Evolutionary conservation across 2,888 invertebrate genomes (phyloP).

Genomic region (Plutella xylostella): DNA sequence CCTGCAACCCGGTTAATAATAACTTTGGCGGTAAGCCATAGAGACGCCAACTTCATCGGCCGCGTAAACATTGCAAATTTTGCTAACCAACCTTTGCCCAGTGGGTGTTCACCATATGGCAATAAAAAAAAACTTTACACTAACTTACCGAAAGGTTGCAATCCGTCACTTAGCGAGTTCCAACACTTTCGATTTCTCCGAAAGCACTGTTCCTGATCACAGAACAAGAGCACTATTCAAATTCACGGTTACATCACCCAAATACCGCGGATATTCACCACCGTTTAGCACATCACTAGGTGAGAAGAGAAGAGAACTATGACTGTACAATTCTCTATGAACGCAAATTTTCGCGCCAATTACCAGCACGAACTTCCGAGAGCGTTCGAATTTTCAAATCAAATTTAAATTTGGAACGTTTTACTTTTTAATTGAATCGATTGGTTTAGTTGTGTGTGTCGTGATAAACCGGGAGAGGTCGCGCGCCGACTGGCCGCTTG

Average conservation of each 20-base stretch:
- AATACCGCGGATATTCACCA: constrained; percentile 39
- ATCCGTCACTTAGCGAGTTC: constrained; percentile 30
- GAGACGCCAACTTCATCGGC: constrained; percentile 17
- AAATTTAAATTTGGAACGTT: constrained; percentile 24
- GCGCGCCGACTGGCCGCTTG: constrained; percentile 49
- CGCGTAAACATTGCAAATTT: no score
- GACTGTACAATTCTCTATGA: no score
- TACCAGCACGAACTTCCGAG: neutral
- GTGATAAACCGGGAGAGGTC: constrained; percentile 59
- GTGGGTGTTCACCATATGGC: no score
- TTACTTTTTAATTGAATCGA: constrained; percentile 41
- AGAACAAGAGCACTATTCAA: constrained; percentile 35
- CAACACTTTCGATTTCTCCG: constrained; percentile 46
- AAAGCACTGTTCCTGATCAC: constrained; percentile 41
- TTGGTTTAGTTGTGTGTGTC: constrained; percentile 30
- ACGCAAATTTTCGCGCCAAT: no score
- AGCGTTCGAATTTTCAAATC: neutral
- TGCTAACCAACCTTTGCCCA: no score
- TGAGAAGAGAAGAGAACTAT: neutral
- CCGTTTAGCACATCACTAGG: constrained; percentile 1
- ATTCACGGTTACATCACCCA: constrained; percentile 48
- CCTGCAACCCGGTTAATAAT: constrained; percentile 44
- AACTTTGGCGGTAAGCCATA: constrained; percentile 54
- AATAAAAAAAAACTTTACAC: no score
- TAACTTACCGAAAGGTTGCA: constrained; percentile 28